Evolutionary conservation across 2,797 vertebrate genomes (phyloP), one percentile per base, ranked within the genome.

Genomic region (Sebastes umbrosus): DNA sequence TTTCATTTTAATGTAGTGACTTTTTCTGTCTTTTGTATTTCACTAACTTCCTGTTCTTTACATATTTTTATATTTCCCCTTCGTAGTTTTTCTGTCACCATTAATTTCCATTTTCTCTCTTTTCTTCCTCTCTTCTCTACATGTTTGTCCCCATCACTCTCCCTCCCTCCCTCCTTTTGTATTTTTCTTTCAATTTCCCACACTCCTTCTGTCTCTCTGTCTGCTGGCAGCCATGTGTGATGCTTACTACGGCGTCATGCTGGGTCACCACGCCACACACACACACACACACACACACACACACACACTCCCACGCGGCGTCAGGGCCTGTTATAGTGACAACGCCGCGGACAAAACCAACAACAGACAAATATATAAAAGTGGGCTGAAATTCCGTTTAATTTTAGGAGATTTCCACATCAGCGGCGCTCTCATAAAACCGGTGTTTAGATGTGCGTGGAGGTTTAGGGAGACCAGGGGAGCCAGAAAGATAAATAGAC

Each of bases 391-490:
- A 90, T 93, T 91, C 87, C 25, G 32, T 88, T 90, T 90, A 88
- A 94, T 91, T 94, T 89, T 59, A 93, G 90, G 80, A 91, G 85
- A 90, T 93, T 91, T 92, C 93, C 93, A 93, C 92, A 93, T 91
- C 88, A 84, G 76, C 73, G 25, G 64, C 14, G 77, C 78, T 77
- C 88, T 88, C 77, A 59, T 89, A 76, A 92, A 92, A 67, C 78
- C 77, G 20, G 77, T 91, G 85, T 91, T 93, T 93, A 93, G 88
- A 92, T 90, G 70, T 80, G 74, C 81, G 64, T 88, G 86, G 80
- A 92, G 90, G 81, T 87, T 90, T 74, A 84, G 82, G 90, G 90
- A 93, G 91, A 87, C 86, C 91, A 85, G 86, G 84, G 83, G 88
- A 92, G 93, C 84, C 87, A 90, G 88, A 84, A 91, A 91, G 91